Evolutionary conservation across 2,797 vertebrate species (phyloP).

Genomic region (Pterois miles): DNA sequence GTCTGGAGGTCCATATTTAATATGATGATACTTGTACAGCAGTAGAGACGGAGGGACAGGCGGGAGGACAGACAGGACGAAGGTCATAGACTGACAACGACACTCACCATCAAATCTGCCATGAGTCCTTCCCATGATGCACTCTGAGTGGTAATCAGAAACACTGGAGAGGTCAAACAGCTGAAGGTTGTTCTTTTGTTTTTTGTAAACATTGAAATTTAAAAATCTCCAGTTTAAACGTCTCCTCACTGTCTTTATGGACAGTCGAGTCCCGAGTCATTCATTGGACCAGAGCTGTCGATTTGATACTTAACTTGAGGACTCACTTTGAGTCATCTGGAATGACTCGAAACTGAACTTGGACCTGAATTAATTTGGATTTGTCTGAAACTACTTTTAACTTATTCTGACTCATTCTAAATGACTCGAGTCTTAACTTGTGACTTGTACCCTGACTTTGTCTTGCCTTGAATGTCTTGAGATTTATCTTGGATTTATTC

Average conservation of each 20-base stretch:
- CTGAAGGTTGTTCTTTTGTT: background rate
- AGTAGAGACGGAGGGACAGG: background rate
- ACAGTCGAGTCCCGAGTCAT: background rate
- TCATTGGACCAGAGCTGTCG: background rate
- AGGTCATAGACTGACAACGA: background rate
- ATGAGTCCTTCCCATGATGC: background rate
- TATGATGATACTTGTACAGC: background rate
- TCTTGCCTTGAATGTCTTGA: background rate
- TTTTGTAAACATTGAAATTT: background rate
- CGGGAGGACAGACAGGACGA: background rate
- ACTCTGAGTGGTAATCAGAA: background rate
- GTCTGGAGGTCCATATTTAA: slow-evolving; percentile 2
- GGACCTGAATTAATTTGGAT: background rate
- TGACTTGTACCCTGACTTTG: background rate
- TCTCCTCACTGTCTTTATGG: background rate
- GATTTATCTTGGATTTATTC: background rate
- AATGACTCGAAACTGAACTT: background rate
- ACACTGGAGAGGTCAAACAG: background rate
- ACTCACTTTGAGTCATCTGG: background rate
- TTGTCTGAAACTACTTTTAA: background rate
- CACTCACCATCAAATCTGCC: background rate
- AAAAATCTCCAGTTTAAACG: background rate
- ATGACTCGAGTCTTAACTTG: background rate
- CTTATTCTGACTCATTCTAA: background rate
- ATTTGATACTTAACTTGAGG: background rate